A percentile compares a stretch with the other conserved stretches of the same genome.
These are phyloP conservation scores for Cephus pulcher DNA, from an alignment of 2,888 invertebrate species.

Conservation along the genomic window DNA sequence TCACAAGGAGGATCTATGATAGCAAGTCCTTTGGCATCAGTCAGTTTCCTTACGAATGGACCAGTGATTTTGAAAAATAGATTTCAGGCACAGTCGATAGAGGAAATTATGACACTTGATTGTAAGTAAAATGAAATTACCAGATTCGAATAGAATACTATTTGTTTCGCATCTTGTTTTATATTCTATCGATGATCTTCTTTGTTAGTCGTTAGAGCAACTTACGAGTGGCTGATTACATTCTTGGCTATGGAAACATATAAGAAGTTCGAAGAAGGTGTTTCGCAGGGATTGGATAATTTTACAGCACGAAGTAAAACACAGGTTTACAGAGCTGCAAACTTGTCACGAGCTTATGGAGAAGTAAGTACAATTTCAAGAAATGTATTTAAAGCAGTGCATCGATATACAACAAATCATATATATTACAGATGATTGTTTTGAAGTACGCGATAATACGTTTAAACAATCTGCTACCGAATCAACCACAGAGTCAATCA, in stretches of 20 bases:
- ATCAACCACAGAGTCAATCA: slow-evolving; percentile 53
- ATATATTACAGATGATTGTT: slow-evolving; percentile 53
- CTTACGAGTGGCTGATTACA: slow-evolving; percentile 88
- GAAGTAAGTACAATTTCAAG: slow-evolving; percentile 67
- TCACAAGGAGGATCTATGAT: slow-evolving; percentile 66
- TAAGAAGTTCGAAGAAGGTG: slow-evolving; percentile 70
- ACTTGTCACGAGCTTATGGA: slow-evolving; percentile 81
- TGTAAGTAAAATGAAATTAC: slow-evolving; percentile 54
- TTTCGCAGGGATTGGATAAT: slow-evolving; percentile 72
- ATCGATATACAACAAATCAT: background rate
- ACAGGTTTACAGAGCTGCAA: slow-evolving; percentile 84
- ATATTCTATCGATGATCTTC: slow-evolving; percentile 12
- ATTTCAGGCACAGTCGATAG: slow-evolving; percentile 52
- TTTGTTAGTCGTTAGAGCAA: slow-evolving; percentile 75
- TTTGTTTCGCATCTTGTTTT: background rate
- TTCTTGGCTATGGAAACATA: slow-evolving; percentile 81
- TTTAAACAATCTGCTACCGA: slow-evolving; percentile 58
- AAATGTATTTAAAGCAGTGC: background rate
- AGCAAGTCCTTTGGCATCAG: slow-evolving; percentile 78
- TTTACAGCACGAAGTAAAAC: slow-evolving; percentile 84
- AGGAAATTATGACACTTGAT: slow-evolving; percentile 58
- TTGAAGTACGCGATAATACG: slow-evolving; percentile 69
- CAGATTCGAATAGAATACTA: background rate
- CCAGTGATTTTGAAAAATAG: slow-evolving; percentile 66
- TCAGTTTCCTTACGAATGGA: slow-evolving; percentile 74